These are phyloP conservation scores for Ochropleura plecta DNA, from an alignment of 2,888 invertebrate genomes.

Conservation along the genomic window DNA sequence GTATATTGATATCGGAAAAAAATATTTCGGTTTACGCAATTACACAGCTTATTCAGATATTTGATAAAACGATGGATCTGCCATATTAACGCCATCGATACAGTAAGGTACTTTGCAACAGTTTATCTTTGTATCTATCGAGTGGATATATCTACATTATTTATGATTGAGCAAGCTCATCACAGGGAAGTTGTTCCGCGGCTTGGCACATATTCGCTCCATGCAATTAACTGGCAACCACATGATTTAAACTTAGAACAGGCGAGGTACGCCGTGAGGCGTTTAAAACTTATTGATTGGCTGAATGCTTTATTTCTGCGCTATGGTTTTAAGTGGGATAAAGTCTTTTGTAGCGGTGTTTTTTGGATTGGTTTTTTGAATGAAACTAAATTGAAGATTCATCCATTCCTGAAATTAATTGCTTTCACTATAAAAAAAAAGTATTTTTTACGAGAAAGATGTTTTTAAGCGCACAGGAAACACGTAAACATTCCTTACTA, in stretches of 20 bases:
- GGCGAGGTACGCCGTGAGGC: constrained; percentile 1
- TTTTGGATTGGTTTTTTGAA: neutral
- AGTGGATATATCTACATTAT: constrained; percentile 19
- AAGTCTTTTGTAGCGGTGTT: neutral
- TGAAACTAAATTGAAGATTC: neutral
- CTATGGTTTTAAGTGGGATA: neutral
- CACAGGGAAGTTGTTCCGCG: constrained; percentile 41
- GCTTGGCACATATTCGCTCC: constrained; percentile 58
- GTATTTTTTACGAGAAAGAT: neutral
- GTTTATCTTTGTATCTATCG: neutral
- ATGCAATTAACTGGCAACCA: constrained; percentile 57
- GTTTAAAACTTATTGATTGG: constrained; percentile 5
- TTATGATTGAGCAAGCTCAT: constrained; percentile 36
- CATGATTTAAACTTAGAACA: constrained; percentile 55
- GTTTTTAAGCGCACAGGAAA: neutral
- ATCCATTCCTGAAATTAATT: neutral
- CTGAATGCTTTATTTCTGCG: neutral
- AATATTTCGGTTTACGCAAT: neutral
- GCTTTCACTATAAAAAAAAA: neutral
- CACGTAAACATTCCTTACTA: neutral
- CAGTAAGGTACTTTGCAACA: neutral
- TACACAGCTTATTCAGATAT: neutral
- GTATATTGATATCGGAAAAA: neutral
- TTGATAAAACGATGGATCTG: neutral
- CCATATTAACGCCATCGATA: neutral